Evolutionary conservation across 2,797 vertebrate genomes (phyloP).

Genomic region (Sebastolobus alascanus): DNA sequence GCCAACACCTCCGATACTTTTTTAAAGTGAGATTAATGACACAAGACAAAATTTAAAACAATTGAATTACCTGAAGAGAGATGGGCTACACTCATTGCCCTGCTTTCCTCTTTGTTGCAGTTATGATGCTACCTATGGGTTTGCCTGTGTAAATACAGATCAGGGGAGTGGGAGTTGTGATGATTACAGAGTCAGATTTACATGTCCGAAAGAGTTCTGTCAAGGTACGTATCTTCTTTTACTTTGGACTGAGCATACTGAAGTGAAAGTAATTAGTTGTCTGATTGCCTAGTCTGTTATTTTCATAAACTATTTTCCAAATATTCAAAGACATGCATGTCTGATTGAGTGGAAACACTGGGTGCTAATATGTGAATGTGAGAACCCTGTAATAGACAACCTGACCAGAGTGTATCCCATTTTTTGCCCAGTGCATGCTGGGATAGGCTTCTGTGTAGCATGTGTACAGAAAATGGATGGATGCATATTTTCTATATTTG

Average conservation of each 20-base stretch:
- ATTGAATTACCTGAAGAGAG: neutral
- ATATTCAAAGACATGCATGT: neutral
- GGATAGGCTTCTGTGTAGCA: neutral
- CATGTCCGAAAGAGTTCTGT: slow-evolving; percentile 68
- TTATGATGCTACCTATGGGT: slow-evolving; percentile 57
- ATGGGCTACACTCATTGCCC: neutral
- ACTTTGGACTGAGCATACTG: neutral
- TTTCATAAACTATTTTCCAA: neutral
- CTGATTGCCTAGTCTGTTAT: neutral
- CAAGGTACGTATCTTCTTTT: slow-evolving; percentile 37
- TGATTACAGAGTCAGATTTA: slow-evolving; percentile 69
- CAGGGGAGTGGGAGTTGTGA: slow-evolving; percentile 45
- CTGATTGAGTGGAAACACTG: neutral
- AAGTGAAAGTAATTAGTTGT: neutral
- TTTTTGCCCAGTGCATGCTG: neutral
- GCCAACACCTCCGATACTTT: slow-evolving; percentile 52
- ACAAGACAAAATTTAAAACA: neutral
- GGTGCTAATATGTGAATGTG: neutral
- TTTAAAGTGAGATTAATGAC: slow-evolving; percentile 42
- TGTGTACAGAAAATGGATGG: neutral
- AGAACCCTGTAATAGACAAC: neutral
- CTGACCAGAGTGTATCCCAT: neutral
- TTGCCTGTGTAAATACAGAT: slow-evolving; percentile 65
- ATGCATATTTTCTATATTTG: too few relatives aligned
- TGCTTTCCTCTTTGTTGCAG: slow-evolving; percentile 38